Evolutionary conservation across 2,888 invertebrate genomes (phyloP).

Genomic region (Spisula solida): DNA sequence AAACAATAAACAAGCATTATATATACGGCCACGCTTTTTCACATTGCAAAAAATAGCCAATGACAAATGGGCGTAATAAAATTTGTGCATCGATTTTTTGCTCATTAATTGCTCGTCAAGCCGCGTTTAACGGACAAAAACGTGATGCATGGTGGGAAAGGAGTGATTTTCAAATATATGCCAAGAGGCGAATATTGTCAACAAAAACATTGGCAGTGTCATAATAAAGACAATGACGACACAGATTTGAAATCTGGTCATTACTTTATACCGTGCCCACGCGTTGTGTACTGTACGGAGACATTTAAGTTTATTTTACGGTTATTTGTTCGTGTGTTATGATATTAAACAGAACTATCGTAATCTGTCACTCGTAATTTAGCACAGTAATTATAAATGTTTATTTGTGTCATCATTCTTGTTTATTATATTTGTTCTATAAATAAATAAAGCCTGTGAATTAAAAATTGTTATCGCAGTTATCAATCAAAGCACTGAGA

Average conservation of each 20-base stretch:
- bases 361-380: background rate
- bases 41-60: background rate
- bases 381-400: background rate
- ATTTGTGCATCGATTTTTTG: background rate
- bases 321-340: background rate
- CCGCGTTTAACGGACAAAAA: background rate
- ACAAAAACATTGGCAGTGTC: background rate
- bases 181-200: background rate
- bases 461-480: too few relatives aligned
- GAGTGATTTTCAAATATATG: background rate
- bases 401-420: too few relatives aligned
- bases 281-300: background rate
- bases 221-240: background rate
- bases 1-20: background rate
- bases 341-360: background rate
- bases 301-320: background rate
- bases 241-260: background rate
- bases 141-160: background rate
- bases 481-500: too few relatives aligned
- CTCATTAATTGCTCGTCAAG: constrained; percentile 5
- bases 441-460: too few relatives aligned
- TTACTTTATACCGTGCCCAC: background rate
- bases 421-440: too few relatives aligned
- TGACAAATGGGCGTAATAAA: constrained; percentile 21
- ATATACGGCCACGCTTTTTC: background rate